Conservation (phyloP, 2,113 vertebrate genomes). For the Melanotaenia duboulayi region DNA sequence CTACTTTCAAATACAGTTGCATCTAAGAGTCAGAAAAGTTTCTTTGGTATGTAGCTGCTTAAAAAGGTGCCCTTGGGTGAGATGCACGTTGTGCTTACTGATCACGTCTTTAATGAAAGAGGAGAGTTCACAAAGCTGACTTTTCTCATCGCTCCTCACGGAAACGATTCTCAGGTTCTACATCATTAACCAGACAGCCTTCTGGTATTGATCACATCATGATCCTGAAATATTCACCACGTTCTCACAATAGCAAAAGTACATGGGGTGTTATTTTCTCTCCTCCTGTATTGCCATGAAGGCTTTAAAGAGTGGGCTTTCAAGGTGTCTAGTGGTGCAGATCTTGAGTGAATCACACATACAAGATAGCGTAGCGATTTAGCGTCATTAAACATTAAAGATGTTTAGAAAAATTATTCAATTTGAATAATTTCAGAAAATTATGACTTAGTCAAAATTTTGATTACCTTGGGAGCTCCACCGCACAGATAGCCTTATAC, state of each 20-base stretch:
- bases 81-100: slow-evolving; percentile 73
- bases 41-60: slow-evolving; percentile 57
- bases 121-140: slow-evolving; percentile 61
- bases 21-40: slow-evolving; percentile 54
- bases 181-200: slow-evolving; percentile 77
- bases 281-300: slow-evolving; percentile 31
- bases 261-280: slow-evolving; percentile 48
- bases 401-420: no score
- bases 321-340: slow-evolving; percentile 43
- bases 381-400: no score
- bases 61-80: slow-evolving; percentile 64
- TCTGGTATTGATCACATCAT: slow-evolving; percentile 76
- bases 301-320: slow-evolving; percentile 42
- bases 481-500: no score
- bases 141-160: slow-evolving; percentile 49
- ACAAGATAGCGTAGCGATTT: no score
- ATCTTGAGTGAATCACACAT: slow-evolving; percentile 52
- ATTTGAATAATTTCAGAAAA: no score
- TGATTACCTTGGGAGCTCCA: no score
- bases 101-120: slow-evolving; percentile 76
- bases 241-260: slow-evolving; percentile 63
- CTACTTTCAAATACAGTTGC: slow-evolving; percentile 22
- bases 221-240: slow-evolving; percentile 77
- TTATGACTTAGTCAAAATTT: no score
- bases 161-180: slow-evolving; percentile 57